Evolutionary conservation across 1,140 invertebrate genomes (phyloP).

Genomic region (Laupala kohalensis): DNA sequence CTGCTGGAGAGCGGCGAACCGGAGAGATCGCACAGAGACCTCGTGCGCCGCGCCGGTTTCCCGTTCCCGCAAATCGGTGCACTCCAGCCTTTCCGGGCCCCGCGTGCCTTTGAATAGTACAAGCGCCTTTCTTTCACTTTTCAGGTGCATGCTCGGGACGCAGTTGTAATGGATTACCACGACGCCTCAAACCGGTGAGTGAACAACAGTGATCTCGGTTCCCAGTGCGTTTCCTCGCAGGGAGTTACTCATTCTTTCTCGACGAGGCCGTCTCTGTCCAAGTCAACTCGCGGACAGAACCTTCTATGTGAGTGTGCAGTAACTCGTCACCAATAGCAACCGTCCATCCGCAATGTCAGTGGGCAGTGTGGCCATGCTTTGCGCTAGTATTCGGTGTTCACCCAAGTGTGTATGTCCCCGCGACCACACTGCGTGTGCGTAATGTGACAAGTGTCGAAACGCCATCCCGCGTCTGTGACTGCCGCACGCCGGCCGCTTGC

Average conservation of each 20-base stretch:
- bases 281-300: too few relatives aligned
- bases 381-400: too few relatives aligned
- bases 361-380: too few relatives aligned
- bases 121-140: too few relatives aligned
- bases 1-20: neutral
- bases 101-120: too few relatives aligned
- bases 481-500: neutral
- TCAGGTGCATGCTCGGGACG: neutral
- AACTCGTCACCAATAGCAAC: too few relatives aligned
- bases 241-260: neutral
- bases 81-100: too few relatives aligned
- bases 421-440: neutral
- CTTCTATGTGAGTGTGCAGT: too few relatives aligned
- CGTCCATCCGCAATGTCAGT: neutral
- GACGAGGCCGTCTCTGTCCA: neutral
- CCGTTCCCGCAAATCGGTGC: too few relatives aligned
- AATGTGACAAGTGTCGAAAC: neutral
- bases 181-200: too few relatives aligned
- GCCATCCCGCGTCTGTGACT: neutral
- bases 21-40: too few relatives aligned
- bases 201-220: neutral
- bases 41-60: neutral
- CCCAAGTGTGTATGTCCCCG: neutral
- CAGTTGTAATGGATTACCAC: neutral
- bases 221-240: neutral